These are phyloP conservation scores for Gallinago jamesoni DNA, from an alignment of 2,113 vertebrate species.

Conservation along the genomic window DNA sequence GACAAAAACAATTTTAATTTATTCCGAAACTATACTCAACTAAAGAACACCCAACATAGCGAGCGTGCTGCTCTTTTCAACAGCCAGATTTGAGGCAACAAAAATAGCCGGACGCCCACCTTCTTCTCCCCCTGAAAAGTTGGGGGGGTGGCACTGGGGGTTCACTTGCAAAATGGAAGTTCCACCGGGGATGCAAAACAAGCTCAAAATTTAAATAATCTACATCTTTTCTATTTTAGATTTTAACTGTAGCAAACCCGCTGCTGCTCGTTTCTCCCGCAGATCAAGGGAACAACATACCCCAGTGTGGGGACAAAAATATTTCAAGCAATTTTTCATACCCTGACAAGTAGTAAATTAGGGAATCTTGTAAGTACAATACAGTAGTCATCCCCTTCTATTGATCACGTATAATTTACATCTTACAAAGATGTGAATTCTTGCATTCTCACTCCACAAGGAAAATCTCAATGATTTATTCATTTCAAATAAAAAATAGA, in stretches of 20 bases:
- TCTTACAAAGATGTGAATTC: slow-evolving; percentile 92
- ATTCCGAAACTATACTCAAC: slow-evolving; percentile 32
- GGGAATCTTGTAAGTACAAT: slow-evolving; percentile 78
- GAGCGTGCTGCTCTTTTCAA: background rate
- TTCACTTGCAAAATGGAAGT: background rate
- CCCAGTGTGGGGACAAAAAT: slow-evolving; percentile 62
- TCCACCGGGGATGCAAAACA: slow-evolving; percentile 52
- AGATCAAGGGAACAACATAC: slow-evolving; percentile 68
- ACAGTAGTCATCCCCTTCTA: slow-evolving; percentile 82
- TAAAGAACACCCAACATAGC: background rate
- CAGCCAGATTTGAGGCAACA: background rate
- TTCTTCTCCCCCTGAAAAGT: background rate
- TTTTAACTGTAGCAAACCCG: background rate
- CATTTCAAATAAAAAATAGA: slow-evolving; percentile 93
- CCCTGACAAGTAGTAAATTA: slow-evolving; percentile 79
- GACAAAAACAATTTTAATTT: slow-evolving; percentile 58
- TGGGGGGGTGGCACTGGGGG: background rate
- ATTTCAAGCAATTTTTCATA: slow-evolving; percentile 68
- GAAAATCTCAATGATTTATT: slow-evolving; percentile 99
- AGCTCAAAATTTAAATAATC: slow-evolving; percentile 62
- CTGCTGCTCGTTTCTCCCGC: slow-evolving; percentile 16
- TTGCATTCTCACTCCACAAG: slow-evolving; percentile 91
- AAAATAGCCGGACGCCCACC: background rate
- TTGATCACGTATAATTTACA: slow-evolving; percentile 98
- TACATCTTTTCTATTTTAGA: slow-evolving; percentile 51